Percentiles rank a stretch among this genome's conserved stretches.
Conservation (phyloP, 2,113 vertebrate species). For the Datnioides undecimradiatus region DNA sequence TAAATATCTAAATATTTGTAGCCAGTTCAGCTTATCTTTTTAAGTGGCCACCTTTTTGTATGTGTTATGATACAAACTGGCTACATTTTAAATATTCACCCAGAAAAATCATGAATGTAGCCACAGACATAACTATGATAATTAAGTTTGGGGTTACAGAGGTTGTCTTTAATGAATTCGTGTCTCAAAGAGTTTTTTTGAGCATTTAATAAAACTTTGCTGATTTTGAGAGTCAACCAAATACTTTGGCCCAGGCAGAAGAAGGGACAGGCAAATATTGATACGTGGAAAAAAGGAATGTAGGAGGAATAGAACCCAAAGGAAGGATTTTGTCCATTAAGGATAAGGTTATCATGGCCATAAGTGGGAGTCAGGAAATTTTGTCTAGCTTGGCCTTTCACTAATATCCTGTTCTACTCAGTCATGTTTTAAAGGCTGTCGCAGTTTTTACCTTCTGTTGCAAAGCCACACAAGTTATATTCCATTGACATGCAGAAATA, state of each 20-base stretch:
- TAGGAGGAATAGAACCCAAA: slow-evolving; percentile 46
- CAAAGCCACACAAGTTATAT: slow-evolving; percentile 67
- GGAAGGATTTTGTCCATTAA: slow-evolving; percentile 67
- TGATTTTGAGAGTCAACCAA: slow-evolving; percentile 72
- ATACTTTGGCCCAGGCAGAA: slow-evolving; percentile 63
- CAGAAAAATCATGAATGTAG: slow-evolving; percentile 13
- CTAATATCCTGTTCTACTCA: slow-evolving; percentile 74
- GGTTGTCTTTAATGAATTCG: slow-evolving; percentile 35
- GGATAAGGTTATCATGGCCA: slow-evolving; percentile 62
- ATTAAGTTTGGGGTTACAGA: slow-evolving; percentile 42
- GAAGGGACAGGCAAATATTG: slow-evolving; percentile 80
- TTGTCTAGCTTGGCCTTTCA: slow-evolving; percentile 41
- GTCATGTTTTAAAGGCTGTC: slow-evolving; percentile 58
- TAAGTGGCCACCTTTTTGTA: neutral
- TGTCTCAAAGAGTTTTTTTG: slow-evolving; percentile 55
- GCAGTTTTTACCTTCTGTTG: slow-evolving; percentile 35
- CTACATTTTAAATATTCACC: slow-evolving; percentile 16
- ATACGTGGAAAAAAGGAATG: slow-evolving; percentile 67
- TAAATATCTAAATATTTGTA: slow-evolving; percentile 30
- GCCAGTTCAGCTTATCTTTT: neutral
- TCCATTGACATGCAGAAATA: slow-evolving; percentile 69
- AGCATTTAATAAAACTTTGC: slow-evolving; percentile 73
- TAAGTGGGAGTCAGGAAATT: slow-evolving; percentile 55
- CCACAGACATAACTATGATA: slow-evolving; percentile 30
- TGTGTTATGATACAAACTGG: slow-evolving; percentile 20